Evolutionary conservation across 2,888 invertebrate species (phyloP).

Genomic region (Apodemia mormo): DNA sequence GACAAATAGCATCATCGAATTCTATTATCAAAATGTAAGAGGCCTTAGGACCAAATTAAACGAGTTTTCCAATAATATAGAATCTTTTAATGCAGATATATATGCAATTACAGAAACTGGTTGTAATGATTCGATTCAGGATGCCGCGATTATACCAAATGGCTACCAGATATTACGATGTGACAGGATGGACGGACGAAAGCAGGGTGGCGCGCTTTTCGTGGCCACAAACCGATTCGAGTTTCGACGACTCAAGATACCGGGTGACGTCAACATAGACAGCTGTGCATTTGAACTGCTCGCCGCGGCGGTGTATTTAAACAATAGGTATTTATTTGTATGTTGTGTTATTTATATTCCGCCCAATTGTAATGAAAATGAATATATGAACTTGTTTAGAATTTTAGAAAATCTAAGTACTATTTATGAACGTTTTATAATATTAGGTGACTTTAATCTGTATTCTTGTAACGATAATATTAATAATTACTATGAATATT

Average conservation of each 20-base stretch:
- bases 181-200: neutral
- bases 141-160: no score
- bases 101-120: no score
- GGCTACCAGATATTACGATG: no score
- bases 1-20: no score
- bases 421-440: conserved; percentile 29
- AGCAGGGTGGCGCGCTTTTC: no score
- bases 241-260: neutral
- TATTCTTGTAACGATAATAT: conserved; percentile 29
- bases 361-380: conserved; percentile 33
- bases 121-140: no score
- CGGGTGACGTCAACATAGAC: neutral
- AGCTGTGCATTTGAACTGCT: neutral
- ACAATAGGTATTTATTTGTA: conserved; percentile 21
- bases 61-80: no score
- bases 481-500: conserved; percentile 33
- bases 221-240: neutral
- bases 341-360: conserved; percentile 37
- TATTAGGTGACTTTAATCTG: conserved; percentile 36
- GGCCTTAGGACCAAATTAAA: no score
- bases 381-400: conserved; percentile 36
- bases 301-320: neutral
- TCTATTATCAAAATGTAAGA: no score
- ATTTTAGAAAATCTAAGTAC: conserved; percentile 33
- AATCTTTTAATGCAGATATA: no score